Evolutionary conservation across 1,140 invertebrate genomes (phyloP), one percentile per base, ranked within the genome.

Genomic region (Apolygus lucorum): DNA sequence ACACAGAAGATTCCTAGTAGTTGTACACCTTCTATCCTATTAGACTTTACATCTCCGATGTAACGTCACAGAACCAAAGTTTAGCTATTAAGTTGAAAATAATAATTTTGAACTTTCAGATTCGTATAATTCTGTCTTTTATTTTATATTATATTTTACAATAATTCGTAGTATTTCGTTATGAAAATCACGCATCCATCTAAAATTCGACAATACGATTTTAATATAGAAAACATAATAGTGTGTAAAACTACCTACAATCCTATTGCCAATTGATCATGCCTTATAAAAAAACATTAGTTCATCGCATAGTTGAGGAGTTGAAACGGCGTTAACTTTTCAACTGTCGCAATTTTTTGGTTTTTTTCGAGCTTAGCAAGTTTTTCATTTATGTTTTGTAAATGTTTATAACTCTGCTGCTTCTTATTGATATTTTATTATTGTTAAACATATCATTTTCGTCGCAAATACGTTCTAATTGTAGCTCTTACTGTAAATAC

Each of bases 341-440:
- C 34, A 42, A 42, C 34, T 42, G 17, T 42, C 34, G 34, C 17
- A 42, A 42, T 4, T 42, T 17, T n/a, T n/a, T n/a, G n/a, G n/a
- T n/a, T n/a, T n/a, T n/a, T n/a, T 42, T 42, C 34, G 34, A 42
- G 17, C 17, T 8, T 42, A 42, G 68, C 68, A 69, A n/a, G 68
- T 69, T 63, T 69, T 69, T 69, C 68, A 69, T 69, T 69, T 69
- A 69, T 69, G 59, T 69, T 69, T 62, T 64, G 63, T 69, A 69
- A 69, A 69, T 69, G 68, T 69, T 69, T 69, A 69, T 63, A 63
- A 59, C 64, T 59, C 68, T 65, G 29, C 68, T 14, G 54, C 54
- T 22, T 13, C 54, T 64, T 49, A 52, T 59, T 25, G 34, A 22
- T 34, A 69, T 63, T 65, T 34, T 68, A 25, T 68, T 59, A 29